These are phyloP conservation scores for Pachyseris speciosa DNA, from an alignment of 64 coral and sea anemone genomes.

Conservation along the genomic window DNA sequence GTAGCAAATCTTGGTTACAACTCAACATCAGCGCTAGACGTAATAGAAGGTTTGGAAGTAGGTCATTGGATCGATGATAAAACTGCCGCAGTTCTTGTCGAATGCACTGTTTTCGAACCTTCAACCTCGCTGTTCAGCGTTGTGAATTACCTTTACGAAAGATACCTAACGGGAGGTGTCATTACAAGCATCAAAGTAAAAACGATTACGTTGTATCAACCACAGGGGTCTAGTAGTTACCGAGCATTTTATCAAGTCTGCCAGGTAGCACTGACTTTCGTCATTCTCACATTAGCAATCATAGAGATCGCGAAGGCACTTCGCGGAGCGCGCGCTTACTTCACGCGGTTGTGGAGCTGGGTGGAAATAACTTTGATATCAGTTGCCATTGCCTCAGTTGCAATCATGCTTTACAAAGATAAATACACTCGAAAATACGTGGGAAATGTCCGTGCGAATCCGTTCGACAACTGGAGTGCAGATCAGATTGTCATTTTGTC, in stretches of 20 bases:
- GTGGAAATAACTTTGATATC: constrained; percentile 51
- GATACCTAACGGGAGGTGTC: constrained; percentile 38
- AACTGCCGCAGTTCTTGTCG: constrained; percentile 60
- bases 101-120: constrained; percentile 75
- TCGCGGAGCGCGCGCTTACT: constrained; percentile 31
- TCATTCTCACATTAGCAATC: constrained; percentile 32
- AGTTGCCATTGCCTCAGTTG: constrained; percentile 14
- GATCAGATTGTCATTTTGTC: constrained; percentile 71
- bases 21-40: neutral
- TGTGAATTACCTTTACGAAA: constrained; percentile 68
- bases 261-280: constrained; percentile 57
- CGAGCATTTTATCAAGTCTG: constrained; percentile 59
- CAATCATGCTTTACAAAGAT: constrained; percentile 66
- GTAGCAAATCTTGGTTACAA: constrained; percentile 85
- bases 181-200: constrained; percentile 29
- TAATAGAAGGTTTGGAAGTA: neutral
- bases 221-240: constrained; percentile 18
- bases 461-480: constrained; percentile 62
- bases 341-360: constrained; percentile 70
- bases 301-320: constrained; percentile 47
- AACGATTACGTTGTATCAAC: constrained; percentile 56
- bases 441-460: constrained; percentile 47
- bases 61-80: constrained; percentile 67
- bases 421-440: constrained; percentile 43
- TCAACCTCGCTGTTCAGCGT: constrained; percentile 53